Conservation (phyloP, 2,797 vertebrate genomes). For the Chloroceryle amazona region DNA sequence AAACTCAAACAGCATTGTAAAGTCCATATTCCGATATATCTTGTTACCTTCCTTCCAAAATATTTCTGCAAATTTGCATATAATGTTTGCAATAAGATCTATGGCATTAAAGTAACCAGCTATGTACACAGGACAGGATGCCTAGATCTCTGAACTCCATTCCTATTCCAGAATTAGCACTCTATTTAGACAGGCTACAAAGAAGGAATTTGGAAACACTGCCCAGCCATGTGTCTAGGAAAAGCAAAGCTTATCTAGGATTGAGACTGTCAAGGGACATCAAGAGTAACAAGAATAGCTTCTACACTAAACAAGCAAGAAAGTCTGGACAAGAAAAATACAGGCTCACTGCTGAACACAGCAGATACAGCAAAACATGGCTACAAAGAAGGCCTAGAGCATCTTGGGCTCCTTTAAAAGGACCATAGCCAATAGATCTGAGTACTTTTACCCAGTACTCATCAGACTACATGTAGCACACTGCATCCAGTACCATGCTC, state of each 20-base stretch:
- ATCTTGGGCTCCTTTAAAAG: neutral
- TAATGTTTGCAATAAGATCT: neutral
- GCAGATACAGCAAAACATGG: neutral
- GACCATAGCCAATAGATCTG: neutral
- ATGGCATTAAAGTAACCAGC: neutral
- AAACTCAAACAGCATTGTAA: neutral
- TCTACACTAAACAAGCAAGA: neutral
- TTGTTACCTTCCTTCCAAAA: neutral
- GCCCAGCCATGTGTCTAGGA: neutral
- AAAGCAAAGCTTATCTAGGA: neutral
- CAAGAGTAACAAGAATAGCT: neutral
- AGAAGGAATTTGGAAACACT: neutral
- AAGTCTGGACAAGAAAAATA: neutral
- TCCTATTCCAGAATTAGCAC: neutral
- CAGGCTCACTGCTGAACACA: rapidly evolving
- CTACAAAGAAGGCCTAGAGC: neutral
- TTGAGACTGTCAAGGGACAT: neutral
- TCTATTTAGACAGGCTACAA: neutral
- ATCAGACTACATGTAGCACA: neutral
- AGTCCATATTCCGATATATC: neutral
- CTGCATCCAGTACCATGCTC: neutral
- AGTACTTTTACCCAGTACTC: neutral
- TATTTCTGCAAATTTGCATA: neutral
- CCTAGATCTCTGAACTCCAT: neutral
- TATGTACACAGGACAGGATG: neutral